A percentile compares a stretch with the other conserved stretches of the same genome.
Evolutionary conservation across 2,888 invertebrate species (phyloP).

Genomic region (Lamellibrachia satsuma): DNA sequence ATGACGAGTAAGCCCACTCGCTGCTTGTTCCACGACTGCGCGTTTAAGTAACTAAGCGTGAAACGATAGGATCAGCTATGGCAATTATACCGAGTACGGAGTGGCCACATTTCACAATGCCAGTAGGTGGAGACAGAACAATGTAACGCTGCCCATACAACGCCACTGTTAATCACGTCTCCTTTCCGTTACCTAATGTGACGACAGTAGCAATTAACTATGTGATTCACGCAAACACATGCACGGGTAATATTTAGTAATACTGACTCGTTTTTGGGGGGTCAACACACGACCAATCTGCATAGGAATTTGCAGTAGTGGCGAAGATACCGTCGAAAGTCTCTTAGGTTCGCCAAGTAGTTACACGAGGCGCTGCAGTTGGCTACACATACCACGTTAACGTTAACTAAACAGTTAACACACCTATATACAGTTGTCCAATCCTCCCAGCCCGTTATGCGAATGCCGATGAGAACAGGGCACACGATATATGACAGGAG

Average conservation of each 20-base stretch:
- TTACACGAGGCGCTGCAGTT: neutral
- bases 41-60: conserved; percentile 3
- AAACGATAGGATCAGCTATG: neutral
- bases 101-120: neutral
- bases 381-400: too few species aligned
- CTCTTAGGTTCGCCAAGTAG: neutral
- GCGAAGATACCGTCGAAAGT: neutral
- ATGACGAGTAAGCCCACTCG: neutral
- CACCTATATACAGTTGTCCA: neutral
- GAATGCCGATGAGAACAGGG: too few species aligned
- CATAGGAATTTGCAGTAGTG: neutral
- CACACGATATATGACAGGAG: too few species aligned
- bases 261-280: neutral
- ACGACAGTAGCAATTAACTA: neutral
- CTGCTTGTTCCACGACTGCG: neutral
- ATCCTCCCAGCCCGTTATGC: too few species aligned
- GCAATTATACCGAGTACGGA: neutral
- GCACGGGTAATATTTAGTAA: neutral
- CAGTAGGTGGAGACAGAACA: neutral
- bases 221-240: neutral
- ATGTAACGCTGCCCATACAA: neutral
- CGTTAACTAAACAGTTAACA: neutral
- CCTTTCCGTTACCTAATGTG: neutral
- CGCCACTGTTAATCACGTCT: neutral
- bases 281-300: neutral